Conservation (phyloP, 1,140 invertebrate species). For the Drosophila repleta region DNA sequence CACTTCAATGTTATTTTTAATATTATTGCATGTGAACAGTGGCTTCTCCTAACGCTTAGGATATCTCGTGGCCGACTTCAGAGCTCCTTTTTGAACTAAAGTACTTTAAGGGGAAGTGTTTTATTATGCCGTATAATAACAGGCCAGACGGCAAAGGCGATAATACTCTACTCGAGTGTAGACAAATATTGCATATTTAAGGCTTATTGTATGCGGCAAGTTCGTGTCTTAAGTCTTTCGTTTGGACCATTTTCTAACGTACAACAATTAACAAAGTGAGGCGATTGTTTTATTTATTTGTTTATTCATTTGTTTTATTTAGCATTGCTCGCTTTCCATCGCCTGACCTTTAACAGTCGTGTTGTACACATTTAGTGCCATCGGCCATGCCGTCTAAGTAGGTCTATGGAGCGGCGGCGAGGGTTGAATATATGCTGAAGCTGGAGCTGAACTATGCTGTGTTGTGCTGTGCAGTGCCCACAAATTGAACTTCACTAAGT, state of each 20-base stretch:
- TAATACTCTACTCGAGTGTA: constrained; percentile 27
- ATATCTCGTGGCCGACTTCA: too few species aligned
- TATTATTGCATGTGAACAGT: too few species aligned
- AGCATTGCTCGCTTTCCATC: constrained; percentile 49
- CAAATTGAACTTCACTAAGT: constrained; percentile 78
- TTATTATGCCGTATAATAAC: constrained; percentile 30
- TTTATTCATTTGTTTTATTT: constrained; percentile 73
- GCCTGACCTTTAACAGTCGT: constrained; percentile 75
- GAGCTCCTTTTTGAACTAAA: background rate
- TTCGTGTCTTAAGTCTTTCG: constrained; percentile 77
- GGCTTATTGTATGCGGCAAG: constrained; percentile 37
- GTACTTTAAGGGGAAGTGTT: constrained; percentile 29
- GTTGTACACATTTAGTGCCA: constrained; percentile 67
- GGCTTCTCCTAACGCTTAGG: too few species aligned
- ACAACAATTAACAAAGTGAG: constrained; percentile 74
- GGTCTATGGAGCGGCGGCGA: constrained; percentile 13
- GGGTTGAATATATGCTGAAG: constrained; percentile 34
- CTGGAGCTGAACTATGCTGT: too few species aligned
- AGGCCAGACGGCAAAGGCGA: constrained; percentile 19
- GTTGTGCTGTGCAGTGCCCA: constrained; percentile 40
- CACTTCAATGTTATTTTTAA: too few species aligned
- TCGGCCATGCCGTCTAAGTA: constrained; percentile 44
- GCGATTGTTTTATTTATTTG: constrained; percentile 50
- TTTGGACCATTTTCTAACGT: constrained; percentile 58
- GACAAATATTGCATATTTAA: constrained; percentile 45